A percentile compares a stretch with the other conserved stretches of the same genome.
These are phyloP conservation scores for Melitaea athalia DNA, from an alignment of 2,888 invertebrate genomes.

Conservation along the genomic window DNA sequence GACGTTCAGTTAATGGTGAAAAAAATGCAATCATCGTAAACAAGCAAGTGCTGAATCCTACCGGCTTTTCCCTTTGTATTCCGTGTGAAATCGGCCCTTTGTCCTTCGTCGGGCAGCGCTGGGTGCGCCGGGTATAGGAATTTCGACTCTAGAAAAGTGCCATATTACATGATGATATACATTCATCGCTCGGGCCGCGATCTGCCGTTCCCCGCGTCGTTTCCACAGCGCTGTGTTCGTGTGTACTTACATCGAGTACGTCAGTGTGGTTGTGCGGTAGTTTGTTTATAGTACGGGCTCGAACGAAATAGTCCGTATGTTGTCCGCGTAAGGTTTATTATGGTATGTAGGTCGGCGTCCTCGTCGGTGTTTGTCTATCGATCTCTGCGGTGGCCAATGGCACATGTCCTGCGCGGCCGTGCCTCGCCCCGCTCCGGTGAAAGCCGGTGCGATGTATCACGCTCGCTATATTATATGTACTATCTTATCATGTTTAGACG, in stretches of 20 bases:
- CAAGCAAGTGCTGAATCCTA: slow-evolving; percentile 61
- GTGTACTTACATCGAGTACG: slow-evolving; percentile 69
- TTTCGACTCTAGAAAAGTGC: slow-evolving; percentile 80
- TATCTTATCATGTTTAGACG: slow-evolving; percentile 67
- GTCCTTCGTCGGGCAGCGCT: slow-evolving; percentile 75
- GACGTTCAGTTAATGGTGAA: slow-evolving; percentile 58
- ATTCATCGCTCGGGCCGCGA: slow-evolving; percentile 67
- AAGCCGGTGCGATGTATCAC: slow-evolving; percentile 66
- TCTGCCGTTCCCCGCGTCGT: slow-evolving; percentile 73
- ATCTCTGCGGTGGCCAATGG: slow-evolving; percentile 84
- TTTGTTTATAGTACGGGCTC: slow-evolving; percentile 82
- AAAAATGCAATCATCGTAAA: slow-evolving; percentile 57
- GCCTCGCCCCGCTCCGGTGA: slow-evolving; percentile 70
- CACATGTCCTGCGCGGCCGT: slow-evolving; percentile 83
- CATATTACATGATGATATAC: slow-evolving; percentile 74
- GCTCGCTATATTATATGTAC: slow-evolving; percentile 51
- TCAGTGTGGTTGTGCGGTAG: slow-evolving; percentile 75
- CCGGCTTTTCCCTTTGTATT: slow-evolving; percentile 80
- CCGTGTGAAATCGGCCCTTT: slow-evolving; percentile 76
- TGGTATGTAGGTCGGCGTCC: slow-evolving; percentile 78
- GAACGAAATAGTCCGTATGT: slow-evolving; percentile 66
- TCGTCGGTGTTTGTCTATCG: slow-evolving; percentile 84
- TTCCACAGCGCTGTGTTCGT: slow-evolving; percentile 63
- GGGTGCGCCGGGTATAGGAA: slow-evolving; percentile 74
- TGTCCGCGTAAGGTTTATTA: slow-evolving; percentile 64